Conservation (phyloP, 2,113 vertebrate species). For the Sinosuthora webbiana region DNA sequence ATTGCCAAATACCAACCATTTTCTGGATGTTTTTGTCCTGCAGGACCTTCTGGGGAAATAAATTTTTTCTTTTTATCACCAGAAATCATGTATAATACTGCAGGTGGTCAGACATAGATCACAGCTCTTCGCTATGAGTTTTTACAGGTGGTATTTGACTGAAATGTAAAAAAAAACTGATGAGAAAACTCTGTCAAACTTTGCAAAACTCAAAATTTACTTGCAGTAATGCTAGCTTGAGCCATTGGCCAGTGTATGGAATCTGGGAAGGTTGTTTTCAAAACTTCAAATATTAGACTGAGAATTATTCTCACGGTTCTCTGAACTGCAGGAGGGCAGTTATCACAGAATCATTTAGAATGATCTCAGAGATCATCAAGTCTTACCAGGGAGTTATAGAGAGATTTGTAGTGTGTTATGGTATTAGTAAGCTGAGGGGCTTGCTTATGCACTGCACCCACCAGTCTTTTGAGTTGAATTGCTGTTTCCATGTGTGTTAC, state of each 20-base stretch:
- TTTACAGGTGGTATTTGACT: not conserved
- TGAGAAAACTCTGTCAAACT: not conserved
- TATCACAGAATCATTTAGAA: not conserved
- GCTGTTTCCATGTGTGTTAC: not conserved
- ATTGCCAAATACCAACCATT: not conserved
- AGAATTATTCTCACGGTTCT: not conserved
- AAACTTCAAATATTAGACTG: not conserved
- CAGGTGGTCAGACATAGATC: not conserved
- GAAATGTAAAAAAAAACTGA: not conserved
- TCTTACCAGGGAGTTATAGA: not conserved
- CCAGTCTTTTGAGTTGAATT: not conserved
- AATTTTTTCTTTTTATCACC: not conserved
- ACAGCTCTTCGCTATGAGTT: not conserved
- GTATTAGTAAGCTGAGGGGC: not conserved
- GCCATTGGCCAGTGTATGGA: not conserved
- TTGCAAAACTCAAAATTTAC: not conserved
- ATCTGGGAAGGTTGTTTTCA: not conserved
- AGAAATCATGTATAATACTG: not conserved
- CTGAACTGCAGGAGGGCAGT: not conserved
- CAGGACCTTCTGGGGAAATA: not conserved
- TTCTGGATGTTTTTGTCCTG: not conserved
- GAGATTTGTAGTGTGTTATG: not conserved
- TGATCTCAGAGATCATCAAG: not conserved
- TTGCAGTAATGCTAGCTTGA: not conserved
- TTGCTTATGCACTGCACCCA: not conserved